Percentiles rank a stretch among this genome's conserved stretches.
phyloP scores from a whole-genome alignment of 2,888 invertebrate species.

The Eucriotettix oculatus region DNA sequence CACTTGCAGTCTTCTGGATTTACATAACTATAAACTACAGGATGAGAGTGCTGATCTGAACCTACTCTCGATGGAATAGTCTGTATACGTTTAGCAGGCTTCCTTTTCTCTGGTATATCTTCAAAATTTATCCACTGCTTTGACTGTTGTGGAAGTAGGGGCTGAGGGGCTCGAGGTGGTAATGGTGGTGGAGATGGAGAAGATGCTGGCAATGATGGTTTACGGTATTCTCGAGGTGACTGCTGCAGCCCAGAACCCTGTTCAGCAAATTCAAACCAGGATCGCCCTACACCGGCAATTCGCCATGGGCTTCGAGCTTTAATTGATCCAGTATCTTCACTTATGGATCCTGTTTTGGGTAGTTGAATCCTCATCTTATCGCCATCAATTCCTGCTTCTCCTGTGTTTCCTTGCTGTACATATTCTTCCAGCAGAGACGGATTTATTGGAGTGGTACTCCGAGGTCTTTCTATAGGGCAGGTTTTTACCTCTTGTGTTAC shows the following conservation, averaged over 20 bases:
- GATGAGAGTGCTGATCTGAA: too few species aligned
- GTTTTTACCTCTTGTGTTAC: slow-evolving; percentile 30
- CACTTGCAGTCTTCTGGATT: slow-evolving; percentile 78
- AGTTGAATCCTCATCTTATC: slow-evolving; percentile 54
- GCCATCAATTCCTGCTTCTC: slow-evolving; percentile 15
- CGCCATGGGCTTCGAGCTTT: not conserved
- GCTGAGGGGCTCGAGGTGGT: slow-evolving; percentile 17
- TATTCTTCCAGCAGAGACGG: slow-evolving; percentile 56
- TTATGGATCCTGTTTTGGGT: slow-evolving; percentile 23
- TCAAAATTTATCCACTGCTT: slow-evolving; percentile 74
- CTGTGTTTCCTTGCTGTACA: slow-evolving; percentile 21
- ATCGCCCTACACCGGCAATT: slow-evolving; percentile 21
- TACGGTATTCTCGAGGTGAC: slow-evolving; percentile 19
- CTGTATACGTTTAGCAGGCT: slow-evolving; percentile 67
- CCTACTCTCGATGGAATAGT: slow-evolving; percentile 40
- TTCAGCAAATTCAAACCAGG: slow-evolving; percentile 46
- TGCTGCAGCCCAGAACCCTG: slow-evolving; percentile 18
- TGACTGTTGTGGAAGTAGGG: slow-evolving; percentile 17
- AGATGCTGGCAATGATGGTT: slow-evolving; percentile 12
- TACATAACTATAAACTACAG: slow-evolving; percentile 55
- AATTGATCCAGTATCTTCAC: not conserved
- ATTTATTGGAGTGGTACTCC: slow-evolving; percentile 55
- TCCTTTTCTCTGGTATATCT: slow-evolving; percentile 67
- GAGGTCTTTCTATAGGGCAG: slow-evolving; percentile 55
- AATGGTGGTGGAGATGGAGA: slow-evolving; percentile 15